Evolutionary conservation across 2,888 invertebrate species (phyloP).

Genomic region (Parelbella ahira): DNA sequence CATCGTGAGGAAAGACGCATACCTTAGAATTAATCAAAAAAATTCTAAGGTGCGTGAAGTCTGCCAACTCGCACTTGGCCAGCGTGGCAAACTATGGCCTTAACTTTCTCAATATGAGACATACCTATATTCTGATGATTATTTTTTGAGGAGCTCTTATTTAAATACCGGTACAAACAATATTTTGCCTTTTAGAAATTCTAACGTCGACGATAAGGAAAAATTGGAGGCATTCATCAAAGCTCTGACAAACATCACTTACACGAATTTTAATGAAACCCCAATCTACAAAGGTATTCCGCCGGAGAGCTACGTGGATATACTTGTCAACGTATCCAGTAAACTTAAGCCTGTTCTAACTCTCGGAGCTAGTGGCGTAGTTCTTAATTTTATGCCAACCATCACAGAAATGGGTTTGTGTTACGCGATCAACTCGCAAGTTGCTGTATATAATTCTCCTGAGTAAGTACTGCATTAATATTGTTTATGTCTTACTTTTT

Average conservation of each 20-base stretch:
- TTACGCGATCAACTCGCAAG: conserved; percentile 84
- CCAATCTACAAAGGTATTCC: conserved; percentile 77
- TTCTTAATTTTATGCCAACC: conserved; percentile 77
- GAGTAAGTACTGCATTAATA: conserved; percentile 54
- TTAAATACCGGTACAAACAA: too few relatives aligned
- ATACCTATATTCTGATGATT: too few relatives aligned
- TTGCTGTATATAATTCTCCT: conserved; percentile 81
- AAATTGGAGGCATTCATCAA: conserved; percentile 77
- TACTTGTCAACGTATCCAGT: conserved; percentile 75
- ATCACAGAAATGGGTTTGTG: conserved; percentile 86
- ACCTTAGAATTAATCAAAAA: too few relatives aligned
- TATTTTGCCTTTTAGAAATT: conserved; percentile 40
- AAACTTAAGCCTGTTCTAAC: conserved; percentile 73
- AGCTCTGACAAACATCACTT: conserved; percentile 80
- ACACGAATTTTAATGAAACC: conserved; percentile 79
- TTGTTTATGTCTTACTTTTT: too few relatives aligned
- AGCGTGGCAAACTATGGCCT: too few relatives aligned
- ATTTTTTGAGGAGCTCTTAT: too few relatives aligned
- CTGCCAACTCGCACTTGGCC: too few relatives aligned
- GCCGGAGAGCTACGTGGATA: conserved; percentile 78
- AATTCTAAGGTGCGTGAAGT: too few relatives aligned
- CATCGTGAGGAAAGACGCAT: too few relatives aligned
- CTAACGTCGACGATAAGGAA: conserved; percentile 66
- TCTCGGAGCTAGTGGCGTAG: conserved; percentile 76
- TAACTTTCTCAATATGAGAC: too few relatives aligned